Evolutionary conservation across 2,113 vertebrate genomes (phyloP), one percentile per base, ranked within the genome.

Genomic region (Puma concolor): DNA sequence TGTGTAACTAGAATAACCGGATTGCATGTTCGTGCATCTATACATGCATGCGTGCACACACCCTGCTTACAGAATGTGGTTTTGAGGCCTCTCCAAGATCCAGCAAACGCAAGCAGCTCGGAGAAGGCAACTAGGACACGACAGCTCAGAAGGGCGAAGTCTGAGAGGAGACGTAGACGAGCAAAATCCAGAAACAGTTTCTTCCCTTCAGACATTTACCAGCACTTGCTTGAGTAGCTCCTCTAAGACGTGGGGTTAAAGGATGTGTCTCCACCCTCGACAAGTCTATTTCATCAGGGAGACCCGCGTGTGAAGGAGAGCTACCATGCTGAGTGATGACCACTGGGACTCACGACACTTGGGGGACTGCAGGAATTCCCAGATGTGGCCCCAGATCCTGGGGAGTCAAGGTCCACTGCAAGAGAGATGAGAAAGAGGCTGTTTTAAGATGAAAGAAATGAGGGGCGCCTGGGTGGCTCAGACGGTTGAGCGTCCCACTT

Each of bases 1-100:
- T 19, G 97, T 33, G 80, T 83, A 97, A 97, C 98, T 94, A 94
- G 97, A 97, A 97, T 83, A 97, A 98, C 97, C 93, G 88, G 97
- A 90, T 96, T 69, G 88, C 74, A 72, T 31, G 83, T 87, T 63
- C n/a, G 16, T 90, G 63, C 38, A 31, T 76, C 86, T 23, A 10
- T 60, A 90, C 63, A 31, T 67, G 44, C 76, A 71, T 60, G 85
- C 2, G 38, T 57, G 33, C 63, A 19, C 96, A 97, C 97, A 44
- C 96, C 95, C 90, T 84, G 76, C 31, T 77, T 77, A 48, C 2
- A 88, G 80, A 92, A 95, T 69, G 74, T 41, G 29, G 77, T 69
- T 96, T 14, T 60, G 9, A 29, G 94, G 48, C 64, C 72, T 96
- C 52, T 57, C 13, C 3, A 66, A 80, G 87, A 74, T 54, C 84